Percentiles rank a stretch among this genome's conserved stretches.
Conservation (phyloP, 2,888 invertebrate genomes). For the Mythimna impura region DNA sequence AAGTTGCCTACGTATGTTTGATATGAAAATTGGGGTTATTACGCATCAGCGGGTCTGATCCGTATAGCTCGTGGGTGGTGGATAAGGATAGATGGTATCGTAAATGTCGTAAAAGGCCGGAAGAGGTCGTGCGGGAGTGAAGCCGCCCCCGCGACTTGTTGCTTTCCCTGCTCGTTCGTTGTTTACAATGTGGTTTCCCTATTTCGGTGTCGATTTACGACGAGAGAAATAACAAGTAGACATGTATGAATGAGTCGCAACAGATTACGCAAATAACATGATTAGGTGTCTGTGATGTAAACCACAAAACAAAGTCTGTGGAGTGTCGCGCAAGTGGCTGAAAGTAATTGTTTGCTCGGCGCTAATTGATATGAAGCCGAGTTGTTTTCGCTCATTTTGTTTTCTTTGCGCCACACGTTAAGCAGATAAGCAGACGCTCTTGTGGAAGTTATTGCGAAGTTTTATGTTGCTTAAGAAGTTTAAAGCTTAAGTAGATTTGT, state of each 20-base stretch:
- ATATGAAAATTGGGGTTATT: slow-evolving; percentile 57
- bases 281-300: slow-evolving; percentile 53
- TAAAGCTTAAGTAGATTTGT: slow-evolving; percentile 54
- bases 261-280: slow-evolving; percentile 66
- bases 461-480: slow-evolving; percentile 54
- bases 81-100: slow-evolving; percentile 70
- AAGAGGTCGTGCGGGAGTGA: slow-evolving; percentile 74
- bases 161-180: slow-evolving; percentile 75
- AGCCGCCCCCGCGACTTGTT: slow-evolving; percentile 82
- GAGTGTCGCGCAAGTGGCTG: slow-evolving; percentile 57
- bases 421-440: slow-evolving; percentile 51
- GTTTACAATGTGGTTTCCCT: slow-evolving; percentile 78
- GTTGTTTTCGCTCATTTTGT: slow-evolving; percentile 58
- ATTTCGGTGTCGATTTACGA: slow-evolving; percentile 73
- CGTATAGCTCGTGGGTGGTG: slow-evolving; percentile 65
- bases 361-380: slow-evolving; percentile 60
- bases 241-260: slow-evolving; percentile 67
- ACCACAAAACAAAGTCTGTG: slow-evolving; percentile 63
- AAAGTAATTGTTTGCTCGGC: slow-evolving; percentile 61
- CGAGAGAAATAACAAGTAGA: slow-evolving; percentile 67
- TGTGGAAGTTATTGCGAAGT: slow-evolving; percentile 57
- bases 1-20: slow-evolving; percentile 43
- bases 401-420: slow-evolving; percentile 56
- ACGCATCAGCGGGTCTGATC: slow-evolving; percentile 62
- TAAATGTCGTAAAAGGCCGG: slow-evolving; percentile 76